Base-by-base conservation (phyloP, 2,113 vertebrate genomes). In the Zingel zingel region DNA sequence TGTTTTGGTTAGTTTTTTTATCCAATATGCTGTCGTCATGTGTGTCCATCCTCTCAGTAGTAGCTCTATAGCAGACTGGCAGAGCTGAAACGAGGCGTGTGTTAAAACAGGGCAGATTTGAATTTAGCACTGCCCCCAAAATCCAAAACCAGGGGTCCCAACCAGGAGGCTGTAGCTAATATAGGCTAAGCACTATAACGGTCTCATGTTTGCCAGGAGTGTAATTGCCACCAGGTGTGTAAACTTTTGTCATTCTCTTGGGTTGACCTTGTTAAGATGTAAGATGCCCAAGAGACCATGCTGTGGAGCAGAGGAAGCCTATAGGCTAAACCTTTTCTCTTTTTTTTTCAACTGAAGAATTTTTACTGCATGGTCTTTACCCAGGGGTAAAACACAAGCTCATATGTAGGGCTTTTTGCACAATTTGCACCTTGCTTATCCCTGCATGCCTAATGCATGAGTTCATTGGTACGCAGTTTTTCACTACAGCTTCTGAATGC, bases 101-200 rank as follows among this genome's bases (percentile, higher is more conserved):
- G 85, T 77, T 77, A 57, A 75, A 7, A 61, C 47, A 11, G 67
- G 74, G 81, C 82, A 54, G 25, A 74, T 86, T 86, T 90, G 90
- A 90, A 87, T 81, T 79, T 86, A 88, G 90, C 81, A 72, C 91
- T 88, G 90, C 93, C 93, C 92, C 90, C 88, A 64, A 85, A 82
- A 81, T 13, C 57, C 30, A 47, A 71, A 84, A 81, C 5, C 72
- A 68, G 87, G 83, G 88, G 74, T 79, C 63, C 87, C 73, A 58
- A 23, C 53, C 77, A 77, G 65, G 39, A 54, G 45, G n/a, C 81
- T 27, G 39, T 8, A 33, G 30, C 30, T 33, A 61, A 59, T 39
- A 63, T 11, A 57, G 66, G 18, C 19, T 21, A 11, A 10, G 39
- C 25, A 33, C 23, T 72, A 19, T 30, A 77, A 61, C 72, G 71